Percentiles rank a stretch among this genome's conserved stretches.
Evolutionary conservation across 1,140 invertebrate species (phyloP).

Genomic region (Bombus pyrosoma): DNA sequence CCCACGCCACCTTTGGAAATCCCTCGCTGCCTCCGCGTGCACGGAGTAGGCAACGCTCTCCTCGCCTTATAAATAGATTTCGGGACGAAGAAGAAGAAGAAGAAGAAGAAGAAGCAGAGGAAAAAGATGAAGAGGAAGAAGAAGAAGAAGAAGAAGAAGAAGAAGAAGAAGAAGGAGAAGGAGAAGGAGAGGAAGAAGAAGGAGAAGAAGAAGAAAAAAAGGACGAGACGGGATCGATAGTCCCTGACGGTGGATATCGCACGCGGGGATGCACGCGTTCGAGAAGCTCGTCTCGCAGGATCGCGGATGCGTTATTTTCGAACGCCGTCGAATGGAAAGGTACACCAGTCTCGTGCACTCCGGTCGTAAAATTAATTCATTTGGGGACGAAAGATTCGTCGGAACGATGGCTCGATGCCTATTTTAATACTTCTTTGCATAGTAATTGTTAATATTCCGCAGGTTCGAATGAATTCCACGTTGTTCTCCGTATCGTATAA

Average conservation of each 20-base stretch:
- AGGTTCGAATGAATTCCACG: no score
- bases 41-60: constrained; percentile 56
- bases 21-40: constrained; percentile 50
- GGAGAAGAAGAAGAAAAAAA: constrained; percentile 29
- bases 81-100: constrained; percentile 49
- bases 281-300: neutral
- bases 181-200: constrained; percentile 21
- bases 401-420: no score
- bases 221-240: constrained; percentile 49
- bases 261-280: neutral
- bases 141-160: no score
- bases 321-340: neutral
- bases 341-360: neutral
- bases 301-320: neutral
- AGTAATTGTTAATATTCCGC: no score
- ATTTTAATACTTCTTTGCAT: no score
- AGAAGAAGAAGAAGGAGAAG: no score
- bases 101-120: constrained; percentile 47
- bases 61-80: constrained; percentile 73
- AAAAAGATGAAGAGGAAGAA: neutral
- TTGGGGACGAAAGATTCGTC: no score
- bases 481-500: no score
- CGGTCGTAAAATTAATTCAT: no score
- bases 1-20: constrained; percentile 33
- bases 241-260: constrained; percentile 34